phyloP scores from a whole-genome alignment of 1,140 invertebrate species.

The Trichomalopsis sarcophagae region DNA sequence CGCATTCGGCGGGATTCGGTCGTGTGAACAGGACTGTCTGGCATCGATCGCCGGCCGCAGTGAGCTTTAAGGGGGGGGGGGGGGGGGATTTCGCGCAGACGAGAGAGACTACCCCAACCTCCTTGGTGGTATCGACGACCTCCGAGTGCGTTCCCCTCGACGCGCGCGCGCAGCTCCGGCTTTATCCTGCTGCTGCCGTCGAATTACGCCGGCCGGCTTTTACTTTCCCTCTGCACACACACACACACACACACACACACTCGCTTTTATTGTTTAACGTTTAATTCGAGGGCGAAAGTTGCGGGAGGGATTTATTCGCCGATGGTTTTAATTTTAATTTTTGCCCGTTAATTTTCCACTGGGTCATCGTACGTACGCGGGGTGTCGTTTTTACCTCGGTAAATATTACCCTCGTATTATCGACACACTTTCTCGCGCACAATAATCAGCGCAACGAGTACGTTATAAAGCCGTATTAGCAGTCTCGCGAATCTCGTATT shows the following conservation, averaged over 20 bases:
- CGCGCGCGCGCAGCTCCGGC: not conserved
- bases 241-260: not conserved
- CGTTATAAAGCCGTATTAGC: too few relatives aligned
- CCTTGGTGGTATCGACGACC: constrained; percentile 72
- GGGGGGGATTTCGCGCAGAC: constrained; percentile 45
- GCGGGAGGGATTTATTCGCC: not conserved
- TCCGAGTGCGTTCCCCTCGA: constrained; percentile 56
- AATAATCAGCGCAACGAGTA: too few relatives aligned
- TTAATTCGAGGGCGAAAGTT: constrained; percentile 31
- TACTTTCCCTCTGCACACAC: constrained; percentile 38
- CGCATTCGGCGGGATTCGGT: constrained; percentile 71
- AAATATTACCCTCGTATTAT: too few relatives aligned
- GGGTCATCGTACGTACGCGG: too few relatives aligned
- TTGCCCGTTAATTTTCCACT: not conserved
- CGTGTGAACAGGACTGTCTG: constrained; percentile 74
- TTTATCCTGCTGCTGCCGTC: constrained; percentile 35
- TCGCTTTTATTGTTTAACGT: constrained; percentile 34
- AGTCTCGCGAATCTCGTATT: not conserved
- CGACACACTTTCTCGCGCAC: too few relatives aligned
- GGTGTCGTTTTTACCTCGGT: too few relatives aligned
- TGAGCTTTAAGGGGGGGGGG: too few relatives aligned
- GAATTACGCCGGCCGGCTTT: constrained; percentile 47
- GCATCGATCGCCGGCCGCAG: constrained; percentile 69
- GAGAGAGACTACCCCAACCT: constrained; percentile 72
- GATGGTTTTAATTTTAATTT: not conserved